These are phyloP conservation scores for Hyles vespertilio DNA, from an alignment of 1,140 invertebrate species.

Conservation along the genomic window DNA sequence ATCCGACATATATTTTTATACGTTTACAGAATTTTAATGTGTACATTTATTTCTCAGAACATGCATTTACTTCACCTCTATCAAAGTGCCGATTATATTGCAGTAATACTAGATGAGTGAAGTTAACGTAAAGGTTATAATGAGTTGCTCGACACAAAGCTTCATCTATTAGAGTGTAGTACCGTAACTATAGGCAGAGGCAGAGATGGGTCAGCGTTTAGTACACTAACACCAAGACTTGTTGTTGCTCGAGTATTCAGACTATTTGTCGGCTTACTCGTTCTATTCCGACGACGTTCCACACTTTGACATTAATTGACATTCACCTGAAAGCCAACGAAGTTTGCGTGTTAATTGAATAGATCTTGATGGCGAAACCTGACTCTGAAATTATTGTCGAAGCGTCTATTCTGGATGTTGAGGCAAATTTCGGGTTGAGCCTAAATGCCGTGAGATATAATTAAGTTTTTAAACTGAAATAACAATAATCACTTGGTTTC, in stretches of 20 bases:
- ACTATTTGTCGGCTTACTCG: constrained; percentile 8
- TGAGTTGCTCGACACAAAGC: too few species aligned
- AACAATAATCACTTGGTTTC: background rate
- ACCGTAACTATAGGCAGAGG: too few species aligned
- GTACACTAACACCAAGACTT: constrained; percentile 3
- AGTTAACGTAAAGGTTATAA: too few species aligned
- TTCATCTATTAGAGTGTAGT: too few species aligned
- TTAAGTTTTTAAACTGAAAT: background rate
- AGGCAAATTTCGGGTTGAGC: background rate
- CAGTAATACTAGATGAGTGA: too few species aligned
- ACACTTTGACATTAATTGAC: constrained; percentile 53
- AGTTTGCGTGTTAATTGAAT: constrained; percentile 60
- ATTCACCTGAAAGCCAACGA: constrained; percentile 52
- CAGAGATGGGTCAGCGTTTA: too few species aligned
- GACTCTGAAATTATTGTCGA: constrained; percentile 16
- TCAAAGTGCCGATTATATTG: too few species aligned
- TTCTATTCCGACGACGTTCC: constrained; percentile 18
- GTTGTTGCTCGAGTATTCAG: constrained; percentile 12
- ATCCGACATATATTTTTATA: too few species aligned
- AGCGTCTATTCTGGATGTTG: background rate
- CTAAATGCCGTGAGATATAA: too few species aligned
- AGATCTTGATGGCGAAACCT: constrained; percentile 42
- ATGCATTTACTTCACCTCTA: too few species aligned
- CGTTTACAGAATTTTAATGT: too few species aligned
- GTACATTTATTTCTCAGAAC: too few species aligned